These are phyloP conservation scores for Drosophila nigricruria DNA, from an alignment of 2,888 invertebrate species.

Conservation along the genomic window DNA sequence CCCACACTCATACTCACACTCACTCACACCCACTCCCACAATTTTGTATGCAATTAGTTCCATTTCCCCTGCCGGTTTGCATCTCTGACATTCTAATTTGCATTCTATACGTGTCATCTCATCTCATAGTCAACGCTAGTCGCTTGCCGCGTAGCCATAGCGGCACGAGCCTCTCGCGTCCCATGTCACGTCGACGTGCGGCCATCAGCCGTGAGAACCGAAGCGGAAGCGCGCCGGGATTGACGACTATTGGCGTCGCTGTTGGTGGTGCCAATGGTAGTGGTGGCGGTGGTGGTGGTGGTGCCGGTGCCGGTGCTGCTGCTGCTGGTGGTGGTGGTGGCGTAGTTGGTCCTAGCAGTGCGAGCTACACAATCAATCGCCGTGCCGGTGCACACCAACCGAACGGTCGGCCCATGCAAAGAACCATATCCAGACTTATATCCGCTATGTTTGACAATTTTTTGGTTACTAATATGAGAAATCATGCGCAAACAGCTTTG, in stretches of 20 bases:
- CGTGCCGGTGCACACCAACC: constrained; percentile 21
- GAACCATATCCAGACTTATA: constrained; percentile 46
- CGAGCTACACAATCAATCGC: constrained; percentile 24
- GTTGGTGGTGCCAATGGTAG: constrained; percentile 29
- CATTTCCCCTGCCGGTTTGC: constrained; percentile 45
- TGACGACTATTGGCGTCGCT: constrained; percentile 37
- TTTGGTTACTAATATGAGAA: constrained; percentile 64
- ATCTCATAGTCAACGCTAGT: constrained; percentile 64
- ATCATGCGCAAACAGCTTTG: constrained; percentile 64
- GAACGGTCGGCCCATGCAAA: constrained; percentile 29
- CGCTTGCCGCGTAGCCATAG: constrained; percentile 51
- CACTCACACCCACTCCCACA: neutral
- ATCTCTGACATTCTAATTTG: constrained; percentile 71
- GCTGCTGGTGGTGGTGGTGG: constrained; percentile 31
- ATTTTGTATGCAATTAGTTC: neutral
- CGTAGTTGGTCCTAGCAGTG: neutral
- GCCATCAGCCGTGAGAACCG: constrained; percentile 40
- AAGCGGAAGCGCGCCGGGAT: constrained; percentile 23
- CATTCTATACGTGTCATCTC: constrained; percentile 67
- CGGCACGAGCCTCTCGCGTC: constrained; percentile 20
- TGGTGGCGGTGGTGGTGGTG: constrained; percentile 18
- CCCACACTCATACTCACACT: neutral
- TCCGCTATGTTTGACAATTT: constrained; percentile 51
- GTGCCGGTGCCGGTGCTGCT: constrained; percentile 12
- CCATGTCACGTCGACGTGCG: constrained; percentile 30